A percentile compares a stretch with the other conserved stretches of the same genome.
Conservation (phyloP, 2,888 invertebrate species). For the Eupithecia vulgata region DNA sequence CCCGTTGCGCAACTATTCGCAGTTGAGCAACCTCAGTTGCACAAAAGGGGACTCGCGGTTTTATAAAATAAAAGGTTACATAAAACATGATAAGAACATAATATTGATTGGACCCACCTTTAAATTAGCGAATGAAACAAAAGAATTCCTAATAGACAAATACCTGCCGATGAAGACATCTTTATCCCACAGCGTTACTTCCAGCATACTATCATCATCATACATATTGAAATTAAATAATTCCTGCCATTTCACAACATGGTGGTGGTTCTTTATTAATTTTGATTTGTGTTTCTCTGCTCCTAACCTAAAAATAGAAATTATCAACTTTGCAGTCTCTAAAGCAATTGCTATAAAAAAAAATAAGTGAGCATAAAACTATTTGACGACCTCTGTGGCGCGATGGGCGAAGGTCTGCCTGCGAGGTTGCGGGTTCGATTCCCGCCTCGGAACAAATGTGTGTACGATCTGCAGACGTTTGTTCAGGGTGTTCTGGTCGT, state of each 20-base stretch:
- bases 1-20: too few species aligned
- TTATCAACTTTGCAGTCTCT: neutral
- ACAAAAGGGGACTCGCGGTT: too few species aligned
- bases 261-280: conserved; percentile 84
- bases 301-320: conserved; percentile 87
- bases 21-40: too few species aligned
- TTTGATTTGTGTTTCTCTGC: conserved; percentile 98
- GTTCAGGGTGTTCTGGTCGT: too few species aligned
- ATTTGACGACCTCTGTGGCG: too few species aligned
- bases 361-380: neutral
- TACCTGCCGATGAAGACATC: conserved; percentile 85
- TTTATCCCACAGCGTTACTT: conserved; percentile 94
- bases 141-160: neutral
- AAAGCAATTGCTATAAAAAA: neutral
- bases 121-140: neutral
- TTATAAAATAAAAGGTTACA: too few species aligned
- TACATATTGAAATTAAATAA: conserved; percentile 97
- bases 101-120: too few species aligned
- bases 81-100: too few species aligned
- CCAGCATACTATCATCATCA: conserved; percentile 94
- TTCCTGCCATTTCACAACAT: conserved; percentile 93
- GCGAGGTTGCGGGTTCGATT: too few species aligned
- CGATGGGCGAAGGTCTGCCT: too few species aligned
- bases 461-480: too few species aligned
- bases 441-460: too few species aligned